Evolutionary conservation across 2,113 vertebrate genomes (phyloP).

Genomic region (Nothocercus julius): DNA sequence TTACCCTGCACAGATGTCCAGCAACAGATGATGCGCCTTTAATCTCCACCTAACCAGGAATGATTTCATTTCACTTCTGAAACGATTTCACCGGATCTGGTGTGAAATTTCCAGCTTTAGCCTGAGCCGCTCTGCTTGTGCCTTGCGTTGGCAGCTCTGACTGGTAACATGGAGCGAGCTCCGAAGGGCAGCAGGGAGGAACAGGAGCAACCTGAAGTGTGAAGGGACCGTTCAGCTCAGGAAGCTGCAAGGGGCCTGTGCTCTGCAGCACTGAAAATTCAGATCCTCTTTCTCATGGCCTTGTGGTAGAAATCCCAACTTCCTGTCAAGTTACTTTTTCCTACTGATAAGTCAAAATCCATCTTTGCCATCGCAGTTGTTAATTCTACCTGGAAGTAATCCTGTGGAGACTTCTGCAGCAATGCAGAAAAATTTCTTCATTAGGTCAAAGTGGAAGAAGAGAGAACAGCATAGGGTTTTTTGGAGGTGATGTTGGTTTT

Average conservation of each 20-base stretch:
- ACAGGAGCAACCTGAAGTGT: neutral
- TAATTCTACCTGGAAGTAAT: neutral
- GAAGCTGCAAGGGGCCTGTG: neutral
- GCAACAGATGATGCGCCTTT: slow-evolving; percentile 41
- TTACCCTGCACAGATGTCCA: slow-evolving; percentile 53
- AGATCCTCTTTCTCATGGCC: neutral
- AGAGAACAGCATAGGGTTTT: neutral
- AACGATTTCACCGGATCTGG: neutral
- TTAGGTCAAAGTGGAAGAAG: neutral
- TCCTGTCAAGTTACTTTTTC: neutral
- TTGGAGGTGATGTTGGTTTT: neutral
- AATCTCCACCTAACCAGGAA: slow-evolving; percentile 41
- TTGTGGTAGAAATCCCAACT: neutral
- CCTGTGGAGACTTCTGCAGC: neutral
- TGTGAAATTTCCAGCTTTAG: slow-evolving; percentile 20
- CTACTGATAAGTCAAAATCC: neutral
- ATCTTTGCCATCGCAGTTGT: neutral
- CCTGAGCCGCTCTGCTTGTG: neutral
- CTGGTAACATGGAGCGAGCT: slow-evolving; percentile 16
- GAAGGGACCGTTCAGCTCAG: neutral
- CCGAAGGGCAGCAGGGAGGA: neutral
- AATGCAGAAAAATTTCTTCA: neutral
- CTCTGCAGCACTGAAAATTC: neutral
- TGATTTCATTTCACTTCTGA: slow-evolving; percentile 32
- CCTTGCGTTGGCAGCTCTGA: neutral